A percentile compares a stretch with the other conserved stretches of the same genome.
phyloP scores from a whole-genome alignment of 2,797 vertebrate species.

The Halcyon badia region DNA sequence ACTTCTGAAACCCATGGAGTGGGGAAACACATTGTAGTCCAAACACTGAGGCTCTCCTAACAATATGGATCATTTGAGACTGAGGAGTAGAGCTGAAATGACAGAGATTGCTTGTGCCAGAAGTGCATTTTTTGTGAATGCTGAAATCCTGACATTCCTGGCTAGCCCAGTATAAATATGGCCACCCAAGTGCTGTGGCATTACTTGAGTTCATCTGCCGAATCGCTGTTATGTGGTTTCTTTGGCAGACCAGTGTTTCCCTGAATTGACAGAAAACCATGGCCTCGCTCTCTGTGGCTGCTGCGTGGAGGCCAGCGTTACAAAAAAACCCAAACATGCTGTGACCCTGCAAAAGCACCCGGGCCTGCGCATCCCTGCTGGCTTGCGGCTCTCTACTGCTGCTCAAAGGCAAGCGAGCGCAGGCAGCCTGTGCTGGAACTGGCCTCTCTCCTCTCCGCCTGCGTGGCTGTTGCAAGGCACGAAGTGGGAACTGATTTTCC shows the following conservation, averaged over 20 bases:
- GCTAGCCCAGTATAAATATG: constrained; percentile 69
- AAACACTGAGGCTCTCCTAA: constrained; percentile 14
- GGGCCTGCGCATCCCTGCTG: rapidly evolving
- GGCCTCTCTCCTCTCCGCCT: background rate
- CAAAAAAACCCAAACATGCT: background rate
- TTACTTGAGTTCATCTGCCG: constrained; percentile 49
- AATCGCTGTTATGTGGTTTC: constrained; percentile 33
- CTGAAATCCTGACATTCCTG: constrained; percentile 71
- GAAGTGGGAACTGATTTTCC: background rate
- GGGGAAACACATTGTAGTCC: background rate
- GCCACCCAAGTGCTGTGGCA: constrained; percentile 72
- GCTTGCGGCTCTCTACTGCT: rapidly evolving
- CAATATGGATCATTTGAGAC: constrained; percentile 63
- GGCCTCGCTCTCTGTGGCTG: background rate
- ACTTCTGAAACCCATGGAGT: background rate
- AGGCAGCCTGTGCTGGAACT: background rate
- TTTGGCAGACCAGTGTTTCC: constrained; percentile 36
- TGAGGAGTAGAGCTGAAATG: constrained; percentile 54
- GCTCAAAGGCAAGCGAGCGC: rapidly evolving
- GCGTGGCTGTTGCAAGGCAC: rapidly evolving
- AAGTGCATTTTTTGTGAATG: constrained; percentile 67
- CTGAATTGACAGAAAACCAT: constrained; percentile 21
- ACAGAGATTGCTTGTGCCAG: constrained; percentile 57
- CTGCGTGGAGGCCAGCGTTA: background rate
- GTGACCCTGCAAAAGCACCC: background rate